These are phyloP conservation scores for Orgyia antiqua DNA, from an alignment of 2,888 invertebrate genomes.

Conservation along the genomic window DNA sequence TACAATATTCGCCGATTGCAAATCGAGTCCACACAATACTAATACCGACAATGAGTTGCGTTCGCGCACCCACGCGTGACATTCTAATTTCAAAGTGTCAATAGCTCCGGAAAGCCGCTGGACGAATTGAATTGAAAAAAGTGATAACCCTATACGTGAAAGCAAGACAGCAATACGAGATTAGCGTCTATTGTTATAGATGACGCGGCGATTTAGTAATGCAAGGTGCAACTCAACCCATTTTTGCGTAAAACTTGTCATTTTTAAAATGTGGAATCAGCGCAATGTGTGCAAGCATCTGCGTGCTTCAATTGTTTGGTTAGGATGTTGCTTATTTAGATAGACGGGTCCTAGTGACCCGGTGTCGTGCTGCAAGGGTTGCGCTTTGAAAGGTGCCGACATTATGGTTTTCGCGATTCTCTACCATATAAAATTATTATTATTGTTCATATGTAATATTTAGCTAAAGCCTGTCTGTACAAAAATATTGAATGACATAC, in stretches of 20 bases:
- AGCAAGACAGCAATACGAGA: constrained; percentile 43
- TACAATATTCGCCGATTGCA: constrained; percentile 39
- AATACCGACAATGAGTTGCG: constrained; percentile 57
- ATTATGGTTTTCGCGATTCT: too few relatives aligned
- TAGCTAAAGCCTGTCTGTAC: too few relatives aligned
- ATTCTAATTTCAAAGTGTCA: constrained; percentile 67
- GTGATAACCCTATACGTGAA: constrained; percentile 33
- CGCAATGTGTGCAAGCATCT: constrained; percentile 66
- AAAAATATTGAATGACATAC: too few relatives aligned
- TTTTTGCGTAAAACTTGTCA: constrained; percentile 59
- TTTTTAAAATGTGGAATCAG: constrained; percentile 51
- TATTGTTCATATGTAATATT: constrained; percentile 6
- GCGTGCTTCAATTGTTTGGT: constrained; percentile 58
- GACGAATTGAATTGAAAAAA: constrained; percentile 42
- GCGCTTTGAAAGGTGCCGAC: constrained; percentile 48
- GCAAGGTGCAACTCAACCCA: constrained; percentile 72
- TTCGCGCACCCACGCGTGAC: constrained; percentile 69
- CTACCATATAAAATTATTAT: constrained; percentile 22
- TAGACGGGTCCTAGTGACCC: constrained; percentile 42
- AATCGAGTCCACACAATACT: constrained; percentile 42
- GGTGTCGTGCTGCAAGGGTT: constrained; percentile 52
- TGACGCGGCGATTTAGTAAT: constrained; percentile 49
- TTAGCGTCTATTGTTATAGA: constrained; percentile 57
- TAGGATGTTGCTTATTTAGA: constrained; percentile 55
- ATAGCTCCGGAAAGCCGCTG: constrained; percentile 58